Evolutionary conservation across 2,797 vertebrate species (phyloP).

Genomic region (Siniperca obscura): DNA sequence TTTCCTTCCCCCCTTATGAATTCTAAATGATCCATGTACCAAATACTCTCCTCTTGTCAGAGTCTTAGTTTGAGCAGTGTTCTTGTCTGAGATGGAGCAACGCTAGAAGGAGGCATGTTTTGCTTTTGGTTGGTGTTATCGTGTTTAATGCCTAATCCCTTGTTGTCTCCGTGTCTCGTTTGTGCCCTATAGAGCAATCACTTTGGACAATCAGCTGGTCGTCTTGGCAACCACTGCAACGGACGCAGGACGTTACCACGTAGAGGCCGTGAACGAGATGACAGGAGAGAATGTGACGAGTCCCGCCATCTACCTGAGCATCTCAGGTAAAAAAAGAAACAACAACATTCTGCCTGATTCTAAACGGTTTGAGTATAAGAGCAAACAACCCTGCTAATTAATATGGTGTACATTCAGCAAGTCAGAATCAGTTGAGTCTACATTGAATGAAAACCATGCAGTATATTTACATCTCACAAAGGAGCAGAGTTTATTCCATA

Average conservation of each 20-base stretch:
- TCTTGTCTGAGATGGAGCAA: conserved; percentile 22
- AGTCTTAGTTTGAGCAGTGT: conserved; percentile 45
- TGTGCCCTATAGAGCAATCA: conserved; percentile 88
- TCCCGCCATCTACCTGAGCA: conserved; percentile 84
- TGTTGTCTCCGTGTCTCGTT: conserved; percentile 46
- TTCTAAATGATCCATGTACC: conserved; percentile 66
- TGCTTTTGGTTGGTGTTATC: conserved; percentile 5
- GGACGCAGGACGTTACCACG: conserved; percentile 92
- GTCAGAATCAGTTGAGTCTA: neutral
- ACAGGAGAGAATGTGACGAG: conserved; percentile 94
- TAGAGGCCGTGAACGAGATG: conserved; percentile 94
- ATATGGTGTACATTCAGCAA: neutral
- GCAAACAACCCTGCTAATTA: conserved; percentile 5
- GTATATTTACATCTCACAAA: conserved; percentile 9
- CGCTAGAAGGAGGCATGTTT: conserved; percentile 5
- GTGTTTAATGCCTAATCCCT: conserved; percentile 41
- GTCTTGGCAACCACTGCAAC: conserved; percentile 91
- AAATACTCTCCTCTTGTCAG: conserved; percentile 56
- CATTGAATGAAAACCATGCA: neutral
- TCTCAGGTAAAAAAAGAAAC: conserved; percentile 87
- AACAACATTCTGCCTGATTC: neutral
- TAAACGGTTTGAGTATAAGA: neutral
- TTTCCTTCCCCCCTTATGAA: conserved; percentile 37
- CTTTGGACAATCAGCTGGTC: conserved; percentile 94
- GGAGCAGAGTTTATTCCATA: neutral